A percentile compares a stretch with the other conserved stretches of the same genome.
phyloP scores from a whole-genome alignment of 2,113 vertebrate genomes.

The Cranoglanis bouderius region DNA sequence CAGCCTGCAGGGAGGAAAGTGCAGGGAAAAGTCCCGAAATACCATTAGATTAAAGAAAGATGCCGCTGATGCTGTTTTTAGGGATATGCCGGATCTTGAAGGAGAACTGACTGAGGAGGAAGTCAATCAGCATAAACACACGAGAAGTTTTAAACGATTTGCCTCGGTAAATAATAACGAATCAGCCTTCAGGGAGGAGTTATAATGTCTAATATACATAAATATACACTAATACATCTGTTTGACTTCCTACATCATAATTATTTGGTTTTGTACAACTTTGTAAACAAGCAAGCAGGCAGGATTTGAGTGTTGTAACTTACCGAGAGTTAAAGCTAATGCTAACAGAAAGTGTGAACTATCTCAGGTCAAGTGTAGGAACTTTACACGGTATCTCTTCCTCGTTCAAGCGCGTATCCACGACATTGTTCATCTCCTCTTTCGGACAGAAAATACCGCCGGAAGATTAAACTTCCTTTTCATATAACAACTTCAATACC shows the following conservation, averaged over 20 bases:
- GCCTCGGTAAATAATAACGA: too few species aligned
- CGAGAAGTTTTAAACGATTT: too few species aligned
- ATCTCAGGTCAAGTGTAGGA: not conserved
- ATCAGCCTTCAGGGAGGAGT: not conserved
- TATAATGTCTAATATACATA: not conserved
- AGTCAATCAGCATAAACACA: not conserved
- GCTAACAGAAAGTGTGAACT: not conserved
- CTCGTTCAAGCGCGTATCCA: not conserved
- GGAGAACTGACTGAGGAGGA: not conserved
- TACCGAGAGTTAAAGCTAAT: slow-evolving; percentile 11
- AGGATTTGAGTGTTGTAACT: not conserved
- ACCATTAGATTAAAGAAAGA: not conserved
- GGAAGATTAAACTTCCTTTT: not conserved
- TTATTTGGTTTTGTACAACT: too few species aligned
- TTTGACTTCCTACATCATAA: not conserved
- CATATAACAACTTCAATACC: not conserved
- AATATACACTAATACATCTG: not conserved
- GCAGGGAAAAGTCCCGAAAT: not conserved
- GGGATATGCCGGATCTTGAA: too few species aligned
- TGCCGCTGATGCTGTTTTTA: not conserved
- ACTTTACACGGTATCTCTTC: not conserved
- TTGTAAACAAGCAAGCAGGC: too few species aligned
- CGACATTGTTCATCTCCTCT: not conserved
- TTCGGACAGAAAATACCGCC: not conserved
- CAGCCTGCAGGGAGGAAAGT: not conserved